A percentile compares a stretch with the other conserved stretches of the same genome.
Conservation (phyloP, 2,888 invertebrate genomes). For the Acronicta psi region DNA sequence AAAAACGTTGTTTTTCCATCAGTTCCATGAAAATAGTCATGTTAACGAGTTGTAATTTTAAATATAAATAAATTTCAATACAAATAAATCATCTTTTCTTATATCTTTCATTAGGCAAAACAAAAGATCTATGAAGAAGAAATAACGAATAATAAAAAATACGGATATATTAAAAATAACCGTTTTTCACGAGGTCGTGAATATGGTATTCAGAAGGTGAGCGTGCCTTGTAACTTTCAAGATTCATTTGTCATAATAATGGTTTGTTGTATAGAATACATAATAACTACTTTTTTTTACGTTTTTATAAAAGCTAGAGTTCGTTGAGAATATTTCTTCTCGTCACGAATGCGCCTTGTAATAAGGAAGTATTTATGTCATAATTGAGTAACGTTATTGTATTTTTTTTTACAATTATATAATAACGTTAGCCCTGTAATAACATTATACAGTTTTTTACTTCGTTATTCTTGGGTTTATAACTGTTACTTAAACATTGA, state of each 20-base stretch:
- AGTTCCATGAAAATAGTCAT: no score
- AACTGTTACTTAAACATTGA: no score
- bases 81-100: no score
- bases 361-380: slow-evolving; percentile 47
- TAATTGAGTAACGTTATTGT: slow-evolving; percentile 43
- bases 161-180: neutral
- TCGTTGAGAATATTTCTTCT: slow-evolving; percentile 19
- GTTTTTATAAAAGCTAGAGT: slow-evolving; percentile 25
- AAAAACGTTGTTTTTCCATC: no score
- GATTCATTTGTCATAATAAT: slow-evolving; percentile 30
- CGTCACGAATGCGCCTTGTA: slow-evolving; percentile 34
- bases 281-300: slow-evolving; percentile 20
- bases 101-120: no score
- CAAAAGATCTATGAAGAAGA: no score
- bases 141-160: no score
- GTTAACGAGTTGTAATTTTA: no score
- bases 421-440: neutral
- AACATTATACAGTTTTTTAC: no score
- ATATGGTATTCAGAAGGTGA: neutral
- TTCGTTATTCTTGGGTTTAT: no score
- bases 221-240: slow-evolving; percentile 18
- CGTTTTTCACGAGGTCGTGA: neutral
- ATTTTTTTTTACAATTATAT: slow-evolving; percentile 11
- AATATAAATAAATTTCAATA: no score
- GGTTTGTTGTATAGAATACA: slow-evolving; percentile 2